Evolutionary conservation across 2,888 invertebrate species (phyloP), one percentile per base, ranked within the genome.

Genomic region (Mesorhabditis belari): DNA sequence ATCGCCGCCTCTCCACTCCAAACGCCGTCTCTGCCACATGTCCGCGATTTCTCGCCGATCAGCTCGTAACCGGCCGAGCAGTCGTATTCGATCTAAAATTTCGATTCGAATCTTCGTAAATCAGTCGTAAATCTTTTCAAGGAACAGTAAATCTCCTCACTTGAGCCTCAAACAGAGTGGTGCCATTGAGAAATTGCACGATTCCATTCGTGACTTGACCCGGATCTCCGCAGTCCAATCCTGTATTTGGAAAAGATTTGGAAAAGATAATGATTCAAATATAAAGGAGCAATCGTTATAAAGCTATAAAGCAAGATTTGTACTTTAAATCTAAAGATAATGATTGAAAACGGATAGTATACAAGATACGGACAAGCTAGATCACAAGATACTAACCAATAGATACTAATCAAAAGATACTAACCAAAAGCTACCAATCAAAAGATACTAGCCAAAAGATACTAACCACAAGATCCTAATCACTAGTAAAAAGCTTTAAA

Each of bases 1-100:
- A 55, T 51, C 3, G 74, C 74, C 28, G 64, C 67, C 0, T 55
- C 35, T 4, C 66, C 64, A 50, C 63, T 64, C 76, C 76, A 76
- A 3, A 57, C 50, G 3, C 73, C 74, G 49, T 76, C 71, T 0
- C 66, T 57, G n/a, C 61, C 65, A 51, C 76, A 76, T 24, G 53
- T 25, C 24, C 76, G 67, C 49, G 66, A 60, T 5, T 62, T 44
- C 0, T 67, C 64, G 24, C 62, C 64, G 5, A 61, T 57, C 3
- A 63, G 26, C 21, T 64, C 60, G 56, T 58, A 71, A 6, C 75
- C 75, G 3, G 66, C 60, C 3, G 64, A 57, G 57, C 76, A 76
- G 49, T 66, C 64, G 64, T 68, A 74, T 53, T 76, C 74, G 3
- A 67, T 62, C 70, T 70, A 60, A 17, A 64, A 54, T 2, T 9